These are phyloP conservation scores for Urocynchramus pylzowi DNA, from an alignment of 2,113 vertebrate genomes.

Conservation along the genomic window DNA sequence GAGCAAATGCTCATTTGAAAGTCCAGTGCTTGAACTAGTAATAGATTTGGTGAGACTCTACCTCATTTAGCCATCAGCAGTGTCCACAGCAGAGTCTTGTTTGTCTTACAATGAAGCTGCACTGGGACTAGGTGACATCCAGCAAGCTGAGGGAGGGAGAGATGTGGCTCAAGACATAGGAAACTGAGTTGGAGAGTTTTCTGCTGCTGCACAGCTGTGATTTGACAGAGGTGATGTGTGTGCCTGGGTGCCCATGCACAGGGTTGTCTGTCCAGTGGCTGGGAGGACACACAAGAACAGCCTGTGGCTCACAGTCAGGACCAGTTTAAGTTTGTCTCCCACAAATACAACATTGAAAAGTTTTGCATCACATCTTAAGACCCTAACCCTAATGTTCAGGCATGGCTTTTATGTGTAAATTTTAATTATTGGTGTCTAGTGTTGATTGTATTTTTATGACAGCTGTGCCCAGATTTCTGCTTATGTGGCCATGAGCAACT, in stretches of 20 bases:
- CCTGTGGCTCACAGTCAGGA: neutral
- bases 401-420: neutral
- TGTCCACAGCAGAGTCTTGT: neutral
- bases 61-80: neutral
- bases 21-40: neutral
- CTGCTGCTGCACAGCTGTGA: fast-evolving
- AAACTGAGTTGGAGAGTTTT: neutral
- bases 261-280: neutral
- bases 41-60: neutral
- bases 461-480: neutral
- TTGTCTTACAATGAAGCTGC: neutral
- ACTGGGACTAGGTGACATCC: neutral
- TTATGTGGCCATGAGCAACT: neutral
- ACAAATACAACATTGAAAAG: neutral
- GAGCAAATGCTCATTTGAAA: neutral
- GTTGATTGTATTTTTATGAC: neutral
- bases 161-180: neutral
- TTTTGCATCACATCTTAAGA: neutral
- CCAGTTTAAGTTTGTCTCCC: neutral
- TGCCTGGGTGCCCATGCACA: fast-evolving
- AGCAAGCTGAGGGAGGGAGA: neutral
- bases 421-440: neutral
- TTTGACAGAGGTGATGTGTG: neutral
- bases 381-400: neutral
- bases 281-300: neutral